Evolutionary conservation across 2,888 invertebrate genomes (phyloP).

Genomic region (Bugula neritina): DNA sequence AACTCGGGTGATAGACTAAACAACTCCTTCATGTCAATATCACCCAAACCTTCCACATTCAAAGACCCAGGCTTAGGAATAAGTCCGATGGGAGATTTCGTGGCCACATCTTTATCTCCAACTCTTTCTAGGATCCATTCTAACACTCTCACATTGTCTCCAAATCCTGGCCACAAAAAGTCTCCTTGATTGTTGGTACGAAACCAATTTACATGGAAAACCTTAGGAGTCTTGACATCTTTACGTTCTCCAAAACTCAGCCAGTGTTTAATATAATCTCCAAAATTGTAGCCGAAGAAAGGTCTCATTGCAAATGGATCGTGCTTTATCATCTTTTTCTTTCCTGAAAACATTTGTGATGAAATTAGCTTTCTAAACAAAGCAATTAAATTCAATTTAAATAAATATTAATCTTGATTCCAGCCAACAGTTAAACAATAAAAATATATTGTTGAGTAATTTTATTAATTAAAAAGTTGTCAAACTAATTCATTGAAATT

Average conservation of each 20-base stretch:
- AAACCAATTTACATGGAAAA: conserved; percentile 99
- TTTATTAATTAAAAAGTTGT: no score
- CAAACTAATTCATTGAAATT: no score
- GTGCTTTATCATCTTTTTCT: conserved; percentile 74
- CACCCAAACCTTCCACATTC: conserved; percentile 66
- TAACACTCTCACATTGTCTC: conserved; percentile 86
- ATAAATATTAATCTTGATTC: no score
- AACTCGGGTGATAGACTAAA: conserved; percentile 84
- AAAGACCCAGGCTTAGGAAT: conserved; percentile 57
- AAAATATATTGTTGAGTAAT: no score
- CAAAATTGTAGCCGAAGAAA: conserved; percentile 99
- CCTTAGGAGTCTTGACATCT: conserved; percentile 77
- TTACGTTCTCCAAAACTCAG: conserved; percentile 81
- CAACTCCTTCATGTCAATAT: conserved; percentile 71
- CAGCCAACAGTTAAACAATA: no score
- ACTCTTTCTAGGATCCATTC: conserved; percentile 90
- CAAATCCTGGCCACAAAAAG: conserved; percentile 97
- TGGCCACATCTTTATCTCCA: conserved; percentile 56
- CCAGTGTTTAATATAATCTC: conserved; percentile 91
- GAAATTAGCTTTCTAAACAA: no score
- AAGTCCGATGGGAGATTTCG: conserved; percentile 67
- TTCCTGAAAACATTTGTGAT: no score
- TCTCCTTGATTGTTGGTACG: conserved; percentile 75
- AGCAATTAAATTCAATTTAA: no score
- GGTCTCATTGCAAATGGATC: conserved; percentile 99